A percentile compares a stretch with the other conserved stretches of the same genome.
phyloP scores from a whole-genome alignment of 2,113 vertebrate genomes.

The Polyodon spathula region DNA sequence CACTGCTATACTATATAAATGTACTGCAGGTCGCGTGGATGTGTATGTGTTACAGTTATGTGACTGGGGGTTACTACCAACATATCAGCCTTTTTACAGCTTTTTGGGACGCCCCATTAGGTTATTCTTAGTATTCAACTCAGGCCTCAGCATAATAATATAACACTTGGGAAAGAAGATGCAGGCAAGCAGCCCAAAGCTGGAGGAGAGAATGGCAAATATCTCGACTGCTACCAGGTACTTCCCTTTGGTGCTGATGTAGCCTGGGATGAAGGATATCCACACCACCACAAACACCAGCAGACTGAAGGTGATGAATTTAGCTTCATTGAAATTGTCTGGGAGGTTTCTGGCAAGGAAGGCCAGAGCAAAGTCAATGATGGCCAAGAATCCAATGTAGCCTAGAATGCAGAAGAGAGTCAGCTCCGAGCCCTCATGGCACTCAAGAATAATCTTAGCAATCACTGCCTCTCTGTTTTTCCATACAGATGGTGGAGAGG shows the following conservation, averaged over 20 bases:
- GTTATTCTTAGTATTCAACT: slow-evolving; percentile 57
- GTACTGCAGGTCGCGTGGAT: too few species aligned
- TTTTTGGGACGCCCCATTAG: slow-evolving; percentile 34
- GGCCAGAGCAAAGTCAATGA: slow-evolving; percentile 8
- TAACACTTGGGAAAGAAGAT: slow-evolving; percentile 65
- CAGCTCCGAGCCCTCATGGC: background rate
- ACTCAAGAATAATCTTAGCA: slow-evolving; percentile 24
- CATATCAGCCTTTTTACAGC: too few species aligned
- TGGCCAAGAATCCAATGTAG: slow-evolving; percentile 7
- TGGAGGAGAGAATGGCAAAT: slow-evolving; percentile 64
- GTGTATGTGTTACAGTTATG: too few species aligned
- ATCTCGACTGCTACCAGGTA: slow-evolving; percentile 58
- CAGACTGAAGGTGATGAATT: slow-evolving; percentile 64
- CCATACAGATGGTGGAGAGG: background rate
- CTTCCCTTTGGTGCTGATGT: slow-evolving; percentile 60
- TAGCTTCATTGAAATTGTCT: slow-evolving; percentile 40
- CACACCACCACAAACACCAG: slow-evolving; percentile 62
- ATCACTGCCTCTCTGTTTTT: slow-evolving; percentile 18
- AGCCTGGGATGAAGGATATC: slow-evolving; percentile 59
- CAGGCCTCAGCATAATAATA: slow-evolving; percentile 51
- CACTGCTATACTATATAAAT: too few species aligned
- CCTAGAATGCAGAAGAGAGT: slow-evolving; percentile 7
- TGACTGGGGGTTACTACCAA: too few species aligned
- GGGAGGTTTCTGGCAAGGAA: slow-evolving; percentile 14
- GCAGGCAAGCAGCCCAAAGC: slow-evolving; percentile 56